Evolutionary conservation across 2,113 vertebrate genomes (phyloP).

Genomic region (Python bivittatus): DNA sequence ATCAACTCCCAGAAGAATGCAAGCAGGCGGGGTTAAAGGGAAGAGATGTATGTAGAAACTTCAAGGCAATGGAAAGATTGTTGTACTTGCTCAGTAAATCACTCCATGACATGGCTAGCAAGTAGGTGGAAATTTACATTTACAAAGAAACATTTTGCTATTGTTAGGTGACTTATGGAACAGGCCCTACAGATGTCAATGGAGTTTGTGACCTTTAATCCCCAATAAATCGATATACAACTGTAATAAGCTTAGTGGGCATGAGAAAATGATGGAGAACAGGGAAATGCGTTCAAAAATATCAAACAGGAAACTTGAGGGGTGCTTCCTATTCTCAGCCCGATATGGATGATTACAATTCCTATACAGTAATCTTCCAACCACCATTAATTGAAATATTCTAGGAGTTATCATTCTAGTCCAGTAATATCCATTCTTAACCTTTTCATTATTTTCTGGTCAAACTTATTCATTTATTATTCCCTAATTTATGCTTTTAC

Average conservation of each 20-base stretch:
- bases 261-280: neutral
- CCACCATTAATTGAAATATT: neutral
- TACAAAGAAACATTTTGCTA: neutral
- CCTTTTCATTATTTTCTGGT: neutral
- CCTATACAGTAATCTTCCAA: neutral
- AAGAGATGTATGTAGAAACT: neutral
- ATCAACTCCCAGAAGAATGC: neutral
- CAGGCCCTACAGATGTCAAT: neutral
- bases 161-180: neutral
- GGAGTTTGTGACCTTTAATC: neutral
- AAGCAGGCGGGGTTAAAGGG: neutral
- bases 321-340: neutral
- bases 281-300: neutral
- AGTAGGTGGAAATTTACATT: neutral
- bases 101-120: neutral
- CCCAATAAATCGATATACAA: neutral
- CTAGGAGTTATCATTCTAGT: neutral
- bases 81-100: neutral
- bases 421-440: neutral
- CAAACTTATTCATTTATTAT: neutral
- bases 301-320: neutral
- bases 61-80: neutral
- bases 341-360: neutral
- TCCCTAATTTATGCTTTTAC: neutral
- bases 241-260: neutral